Evolutionary conservation across 2,797 vertebrate species (phyloP).

Genomic region (Jordanella pulchra): DNA sequence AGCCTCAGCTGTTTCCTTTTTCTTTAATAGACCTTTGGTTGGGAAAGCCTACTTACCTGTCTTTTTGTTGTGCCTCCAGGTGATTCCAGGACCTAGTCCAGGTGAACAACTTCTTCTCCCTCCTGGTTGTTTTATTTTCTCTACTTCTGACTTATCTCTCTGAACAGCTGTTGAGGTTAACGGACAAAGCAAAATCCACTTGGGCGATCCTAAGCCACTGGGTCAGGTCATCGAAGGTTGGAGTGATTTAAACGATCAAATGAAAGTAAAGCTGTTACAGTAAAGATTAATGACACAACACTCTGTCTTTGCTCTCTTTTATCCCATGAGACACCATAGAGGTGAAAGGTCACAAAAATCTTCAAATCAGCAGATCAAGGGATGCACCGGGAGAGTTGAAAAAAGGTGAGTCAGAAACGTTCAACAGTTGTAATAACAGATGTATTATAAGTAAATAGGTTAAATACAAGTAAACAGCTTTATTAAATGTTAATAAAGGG

Average conservation of each 20-base stretch:
- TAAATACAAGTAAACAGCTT: neutral
- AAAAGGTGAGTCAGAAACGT: constrained; percentile 55
- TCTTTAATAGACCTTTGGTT: constrained; percentile 7
- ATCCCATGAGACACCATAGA: constrained; percentile 45
- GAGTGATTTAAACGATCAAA: neutral
- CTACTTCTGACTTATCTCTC: constrained; percentile 5
- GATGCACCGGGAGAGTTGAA: constrained; percentile 46
- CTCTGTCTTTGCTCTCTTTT: constrained; percentile 15
- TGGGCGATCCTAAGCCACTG: neutral
- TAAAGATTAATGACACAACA: neutral
- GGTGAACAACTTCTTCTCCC: constrained; percentile 6
- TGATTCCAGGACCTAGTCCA: neutral
- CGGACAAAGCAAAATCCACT: neutral
- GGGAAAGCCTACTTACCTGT: constrained; percentile 18
- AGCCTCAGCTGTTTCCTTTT: neutral
- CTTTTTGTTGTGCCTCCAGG: constrained; percentile 21
- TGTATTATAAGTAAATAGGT: neutral
- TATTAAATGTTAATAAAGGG: neutral
- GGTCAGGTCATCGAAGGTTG: constrained; percentile 17
- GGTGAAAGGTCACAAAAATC: constrained; percentile 52
- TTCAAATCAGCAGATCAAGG: constrained; percentile 20
- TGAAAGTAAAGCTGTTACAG: neutral
- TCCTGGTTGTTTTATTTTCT: neutral
- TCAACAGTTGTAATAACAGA: neutral
- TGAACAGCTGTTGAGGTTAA: constrained; percentile 24